Percentiles rank a stretch among this genome's conserved stretches.
These are phyloP conservation scores for Helicoverpa zea DNA, from an alignment of 1,140 invertebrate genomes.

Conservation along the genomic window DNA sequence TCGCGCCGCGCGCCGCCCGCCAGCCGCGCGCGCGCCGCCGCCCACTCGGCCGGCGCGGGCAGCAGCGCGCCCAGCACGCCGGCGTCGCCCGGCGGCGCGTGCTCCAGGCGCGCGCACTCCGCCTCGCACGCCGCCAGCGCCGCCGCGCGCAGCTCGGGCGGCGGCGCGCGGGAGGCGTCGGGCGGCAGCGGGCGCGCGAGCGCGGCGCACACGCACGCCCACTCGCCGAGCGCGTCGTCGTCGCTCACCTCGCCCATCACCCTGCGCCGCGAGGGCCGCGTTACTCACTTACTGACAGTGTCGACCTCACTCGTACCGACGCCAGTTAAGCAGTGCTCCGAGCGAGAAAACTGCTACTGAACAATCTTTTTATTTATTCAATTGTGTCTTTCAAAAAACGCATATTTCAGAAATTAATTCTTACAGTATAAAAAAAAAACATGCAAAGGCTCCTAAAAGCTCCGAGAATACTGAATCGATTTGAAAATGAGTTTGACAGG, in stretches of 20 bases:
- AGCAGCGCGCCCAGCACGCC: neutral
- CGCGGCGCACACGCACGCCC: conserved; percentile 47
- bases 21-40: conserved; percentile 35
- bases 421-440: too few relatives aligned
- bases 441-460: too few relatives aligned
- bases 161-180: conserved; percentile 34
- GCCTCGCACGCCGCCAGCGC: neutral
- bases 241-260: conserved; percentile 24
- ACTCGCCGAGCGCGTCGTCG: neutral
- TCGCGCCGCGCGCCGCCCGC: neutral
- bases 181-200: conserved; percentile 43
- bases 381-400: too few relatives aligned
- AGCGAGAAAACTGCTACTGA: too few relatives aligned
- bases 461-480: too few relatives aligned
- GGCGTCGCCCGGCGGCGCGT: neutral
- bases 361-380: too few relatives aligned
- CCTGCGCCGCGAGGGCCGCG: neutral
- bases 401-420: too few relatives aligned
- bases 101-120: neutral
- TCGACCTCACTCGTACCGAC: too few relatives aligned
- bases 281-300: too few relatives aligned
- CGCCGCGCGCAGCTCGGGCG: neutral
- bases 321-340: too few relatives aligned
- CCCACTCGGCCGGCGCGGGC: conserved; percentile 16
- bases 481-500: too few relatives aligned